Evolutionary conservation across 1,140 invertebrate species (phyloP), one percentile per base, ranked within the genome.

Genomic region (Pantala flavescens): DNA sequence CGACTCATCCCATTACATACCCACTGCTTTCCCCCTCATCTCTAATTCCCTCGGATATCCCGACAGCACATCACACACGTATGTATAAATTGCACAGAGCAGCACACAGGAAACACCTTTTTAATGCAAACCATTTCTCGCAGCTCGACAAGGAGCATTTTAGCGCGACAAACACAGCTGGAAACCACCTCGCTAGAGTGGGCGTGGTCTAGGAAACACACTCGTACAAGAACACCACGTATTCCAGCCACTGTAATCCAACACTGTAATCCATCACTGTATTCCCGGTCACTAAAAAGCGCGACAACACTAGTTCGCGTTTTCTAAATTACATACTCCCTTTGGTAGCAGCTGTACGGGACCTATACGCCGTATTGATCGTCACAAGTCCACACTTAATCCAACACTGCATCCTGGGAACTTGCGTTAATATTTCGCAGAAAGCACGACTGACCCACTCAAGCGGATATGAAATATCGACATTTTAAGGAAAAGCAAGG

Each of bases 221-320:
- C 49, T 63, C n/a, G 49, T 16, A 63, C 49, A 63, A 19, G 49
- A 63, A 63, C 49, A 63, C 49, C 49, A 63, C 49, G 49, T 63
- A 63, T 63, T 63, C 49, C 49, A 63, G 49, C 49, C 49, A 63
- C 49, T 63, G 49, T 63, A 63, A 63, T 63, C 49, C 49, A 63
- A 63, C 49, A 63, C 49, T 63, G 49, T 63, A 63, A 63, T 63
- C 49, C 49, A 63, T 63, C 49, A 63, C 49, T 63, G 49, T 63
- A 63, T 63, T 63, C 49, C 49, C 49, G 49, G 49, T 19, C 49
- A 63, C 49, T 12, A 63, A 3, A 63, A 16, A 63, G 49, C n/a
- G 49, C 49, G 49, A 63, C 49, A 63, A 63, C 49, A 63, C 49
- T 63, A 1, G 12, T 63, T 1, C n/a, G 49, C 28, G 28, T 36